phyloP scores from a whole-genome alignment of 2,113 vertebrate genomes.

The Tichodroma muraria region DNA sequence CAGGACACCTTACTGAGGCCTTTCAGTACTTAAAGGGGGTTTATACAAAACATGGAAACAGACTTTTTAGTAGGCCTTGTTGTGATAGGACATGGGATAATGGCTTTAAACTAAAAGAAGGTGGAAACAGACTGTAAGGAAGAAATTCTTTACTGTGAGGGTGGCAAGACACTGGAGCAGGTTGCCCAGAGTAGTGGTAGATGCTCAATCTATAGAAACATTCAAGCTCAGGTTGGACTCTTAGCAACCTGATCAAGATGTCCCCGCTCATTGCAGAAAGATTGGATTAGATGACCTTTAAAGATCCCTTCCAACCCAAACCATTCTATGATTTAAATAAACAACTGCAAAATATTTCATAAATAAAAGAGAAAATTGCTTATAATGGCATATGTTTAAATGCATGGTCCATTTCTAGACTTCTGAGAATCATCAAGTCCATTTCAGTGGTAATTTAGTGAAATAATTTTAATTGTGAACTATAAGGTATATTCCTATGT shows the following conservation, averaged over 20 bases:
- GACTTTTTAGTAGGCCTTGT: neutral
- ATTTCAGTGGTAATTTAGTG: neutral
- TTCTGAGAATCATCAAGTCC: neutral
- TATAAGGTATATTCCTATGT: neutral
- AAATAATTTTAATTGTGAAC: neutral
- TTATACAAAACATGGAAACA: neutral
- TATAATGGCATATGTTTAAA: neutral
- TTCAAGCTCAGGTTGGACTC: neutral
- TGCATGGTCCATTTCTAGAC: neutral
- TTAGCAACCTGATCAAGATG: neutral
- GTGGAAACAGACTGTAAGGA: neutral
- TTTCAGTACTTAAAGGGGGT: neutral
- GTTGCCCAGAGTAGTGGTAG: neutral
- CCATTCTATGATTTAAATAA: neutral
- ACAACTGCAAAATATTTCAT: neutral
- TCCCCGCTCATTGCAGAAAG: neutral
- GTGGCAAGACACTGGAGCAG: neutral
- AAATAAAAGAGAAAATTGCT: neutral
- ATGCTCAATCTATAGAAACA: neutral
- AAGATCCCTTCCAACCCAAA: neutral
- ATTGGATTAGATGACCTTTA: neutral
- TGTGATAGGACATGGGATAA: rapidly evolving
- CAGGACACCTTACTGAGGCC: rapidly evolving
- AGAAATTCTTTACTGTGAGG: neutral
- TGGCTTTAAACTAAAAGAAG: neutral